These are phyloP conservation scores for Parambassis ranga DNA, from an alignment of 2,797 vertebrate species.

Conservation along the genomic window DNA sequence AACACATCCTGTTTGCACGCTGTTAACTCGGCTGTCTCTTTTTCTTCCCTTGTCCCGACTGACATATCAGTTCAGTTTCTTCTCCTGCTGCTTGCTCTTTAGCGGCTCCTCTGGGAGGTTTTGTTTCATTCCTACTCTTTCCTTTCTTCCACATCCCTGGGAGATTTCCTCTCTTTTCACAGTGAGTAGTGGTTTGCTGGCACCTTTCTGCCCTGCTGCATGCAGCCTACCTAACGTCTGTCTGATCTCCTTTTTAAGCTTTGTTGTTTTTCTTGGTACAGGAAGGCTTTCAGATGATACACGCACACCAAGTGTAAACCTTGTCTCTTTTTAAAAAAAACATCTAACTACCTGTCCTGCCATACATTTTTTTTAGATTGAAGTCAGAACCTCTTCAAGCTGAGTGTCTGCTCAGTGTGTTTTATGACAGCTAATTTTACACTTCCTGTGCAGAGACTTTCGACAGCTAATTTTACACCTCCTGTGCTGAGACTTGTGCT, in stretches of 20 bases:
- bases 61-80: conserved; percentile 51
- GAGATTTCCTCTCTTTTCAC: conserved; percentile 10
- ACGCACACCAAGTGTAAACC: conserved; percentile 40
- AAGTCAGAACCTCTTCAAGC: too few species aligned
- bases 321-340: conserved; percentile 22
- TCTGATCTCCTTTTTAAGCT: conserved; percentile 53
- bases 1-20: conserved; percentile 66
- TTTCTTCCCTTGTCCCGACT: conserved; percentile 13
- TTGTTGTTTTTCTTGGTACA: conserved; percentile 41
- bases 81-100: conserved; percentile 4
- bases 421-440: not conserved
- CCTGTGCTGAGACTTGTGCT: not conserved
- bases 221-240: conserved; percentile 9
- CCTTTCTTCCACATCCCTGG: conserved; percentile 12
- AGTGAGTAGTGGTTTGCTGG: conserved; percentile 5
- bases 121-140: conserved; percentile 40
- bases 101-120: conserved; percentile 43
- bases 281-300: conserved; percentile 50
- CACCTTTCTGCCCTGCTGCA: conserved; percentile 9
- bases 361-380: too few species aligned
- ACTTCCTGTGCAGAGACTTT: not conserved
- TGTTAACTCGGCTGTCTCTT: conserved; percentile 23
- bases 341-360: too few species aligned
- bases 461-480: not conserved
- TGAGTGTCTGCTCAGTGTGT: not conserved